phyloP scores from a whole-genome alignment of 2,888 invertebrate genomes.

The Trichogramma dendrolimi region DNA sequence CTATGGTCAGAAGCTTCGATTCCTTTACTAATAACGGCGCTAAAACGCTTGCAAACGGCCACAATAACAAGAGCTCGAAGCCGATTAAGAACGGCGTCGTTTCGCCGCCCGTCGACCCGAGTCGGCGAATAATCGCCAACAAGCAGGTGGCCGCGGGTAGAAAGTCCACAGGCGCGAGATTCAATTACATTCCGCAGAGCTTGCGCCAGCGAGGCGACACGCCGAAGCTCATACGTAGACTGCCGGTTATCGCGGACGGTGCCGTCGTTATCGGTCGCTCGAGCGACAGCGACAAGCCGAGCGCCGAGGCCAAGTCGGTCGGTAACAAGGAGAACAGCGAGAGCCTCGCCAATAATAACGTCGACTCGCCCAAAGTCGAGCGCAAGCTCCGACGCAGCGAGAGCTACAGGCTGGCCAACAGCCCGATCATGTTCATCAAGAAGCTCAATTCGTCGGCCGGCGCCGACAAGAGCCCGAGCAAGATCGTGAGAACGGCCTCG shows the following conservation, averaged over 20 bases:
- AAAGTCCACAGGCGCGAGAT: slow-evolving; percentile 26
- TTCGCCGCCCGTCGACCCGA: neutral
- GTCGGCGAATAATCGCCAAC: neutral
- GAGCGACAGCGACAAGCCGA: neutral
- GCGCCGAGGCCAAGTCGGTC: neutral
- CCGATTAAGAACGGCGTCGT: neutral
- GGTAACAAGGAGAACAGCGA: neutral
- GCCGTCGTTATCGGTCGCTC: neutral
- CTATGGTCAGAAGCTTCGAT: too few relatives aligned
- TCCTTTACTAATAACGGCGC: too few relatives aligned
- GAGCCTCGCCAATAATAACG: neutral
- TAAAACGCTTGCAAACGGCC: too few relatives aligned
- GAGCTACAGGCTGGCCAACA: slow-evolving; percentile 79
- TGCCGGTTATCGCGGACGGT: slow-evolving; percentile 19
- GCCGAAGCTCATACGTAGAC: slow-evolving; percentile 43
- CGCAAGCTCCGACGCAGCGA: slow-evolving; percentile 73
- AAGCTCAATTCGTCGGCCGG: slow-evolving; percentile 42
- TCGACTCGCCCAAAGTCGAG: slow-evolving; percentile 31
- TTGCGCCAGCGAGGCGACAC: slow-evolving; percentile 41
- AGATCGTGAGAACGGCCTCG: slow-evolving; percentile 47
- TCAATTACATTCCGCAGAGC: slow-evolving; percentile 29
- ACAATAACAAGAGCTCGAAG: neutral
- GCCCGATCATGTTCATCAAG: slow-evolving; percentile 64
- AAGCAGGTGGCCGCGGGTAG: too few relatives aligned
- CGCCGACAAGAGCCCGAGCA: slow-evolving; percentile 37